These are phyloP conservation scores for Acholoe squamosa DNA, from an alignment of 2,888 invertebrate genomes.

Conservation along the genomic window DNA sequence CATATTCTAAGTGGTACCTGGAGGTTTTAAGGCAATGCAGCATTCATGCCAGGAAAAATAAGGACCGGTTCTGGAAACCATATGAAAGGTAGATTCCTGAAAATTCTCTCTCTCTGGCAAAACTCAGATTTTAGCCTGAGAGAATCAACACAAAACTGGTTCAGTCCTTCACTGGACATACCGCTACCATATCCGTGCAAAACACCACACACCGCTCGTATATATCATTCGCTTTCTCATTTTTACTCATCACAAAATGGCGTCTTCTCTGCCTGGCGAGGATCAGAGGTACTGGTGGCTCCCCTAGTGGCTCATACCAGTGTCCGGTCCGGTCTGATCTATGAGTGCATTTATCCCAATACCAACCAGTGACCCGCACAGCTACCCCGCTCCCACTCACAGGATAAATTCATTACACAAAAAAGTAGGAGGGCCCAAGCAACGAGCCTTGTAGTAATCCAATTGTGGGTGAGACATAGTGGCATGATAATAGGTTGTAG, in stretches of 20 bases:
- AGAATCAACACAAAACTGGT: too few species aligned
- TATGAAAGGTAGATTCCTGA: too few species aligned
- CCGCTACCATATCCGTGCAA: too few species aligned
- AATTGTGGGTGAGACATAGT: conserved; percentile 47
- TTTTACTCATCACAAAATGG: neutral
- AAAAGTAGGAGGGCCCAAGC: neutral
- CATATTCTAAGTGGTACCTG: too few species aligned
- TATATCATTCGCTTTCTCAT: too few species aligned
- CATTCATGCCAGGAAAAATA: too few species aligned
- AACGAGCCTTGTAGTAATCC: conserved; percentile 39
- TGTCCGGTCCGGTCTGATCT: conserved; percentile 16
- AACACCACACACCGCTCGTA: too few species aligned
- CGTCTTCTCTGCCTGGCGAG: neutral
- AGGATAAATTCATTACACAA: conserved; percentile 35
- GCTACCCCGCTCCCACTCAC: neutral
- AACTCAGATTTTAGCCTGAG: too few species aligned
- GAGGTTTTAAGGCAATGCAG: too few species aligned
- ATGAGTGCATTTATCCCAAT: conserved; percentile 40
- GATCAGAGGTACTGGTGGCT: conserved; percentile 15
- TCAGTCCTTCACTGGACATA: too few species aligned
- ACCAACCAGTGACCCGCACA: neutral
- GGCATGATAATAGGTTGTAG: conserved; percentile 57
- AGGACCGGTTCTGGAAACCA: too few species aligned
- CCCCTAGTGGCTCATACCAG: neutral
- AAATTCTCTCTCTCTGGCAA: too few species aligned